Conservation (phyloP, 1,140 invertebrate species). For the Trachelipus rathkii region DNA sequence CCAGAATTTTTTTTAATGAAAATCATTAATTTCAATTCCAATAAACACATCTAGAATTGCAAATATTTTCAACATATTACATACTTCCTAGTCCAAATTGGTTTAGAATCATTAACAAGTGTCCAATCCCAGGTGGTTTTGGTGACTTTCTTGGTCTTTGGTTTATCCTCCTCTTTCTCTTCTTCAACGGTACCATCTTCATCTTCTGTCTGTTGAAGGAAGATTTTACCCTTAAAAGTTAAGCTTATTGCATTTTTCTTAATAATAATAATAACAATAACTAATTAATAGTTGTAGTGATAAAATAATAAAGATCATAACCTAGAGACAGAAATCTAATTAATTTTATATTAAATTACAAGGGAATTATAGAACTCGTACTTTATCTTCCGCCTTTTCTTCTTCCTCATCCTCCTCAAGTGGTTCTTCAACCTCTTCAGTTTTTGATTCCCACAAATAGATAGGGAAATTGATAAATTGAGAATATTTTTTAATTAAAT, state of each 20-base stretch:
- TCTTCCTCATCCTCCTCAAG: conserved; percentile 56
- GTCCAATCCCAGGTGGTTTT: conserved; percentile 99
- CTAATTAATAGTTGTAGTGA: too few species aligned
- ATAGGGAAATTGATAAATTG: conserved; percentile 99
- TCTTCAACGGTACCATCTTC: conserved; percentile 63
- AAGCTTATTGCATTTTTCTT: too few species aligned
- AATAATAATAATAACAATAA: too few species aligned
- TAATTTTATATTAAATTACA: too few species aligned
- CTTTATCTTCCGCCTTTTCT: conserved; percentile 48
- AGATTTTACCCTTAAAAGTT: conserved; percentile 43
- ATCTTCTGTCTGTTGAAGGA: conserved; percentile 52
- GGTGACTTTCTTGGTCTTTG: conserved; percentile 87
- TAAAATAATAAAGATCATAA: too few species aligned
- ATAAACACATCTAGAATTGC: too few species aligned
- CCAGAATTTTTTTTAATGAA: too few species aligned
- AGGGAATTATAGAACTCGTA: too few species aligned
- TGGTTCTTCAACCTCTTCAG: conserved; percentile 78
- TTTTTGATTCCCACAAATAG: conserved; percentile 90
- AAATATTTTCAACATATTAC: conserved; percentile 37
- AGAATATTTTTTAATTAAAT: conserved; percentile 93
- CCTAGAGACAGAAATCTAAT: too few species aligned
- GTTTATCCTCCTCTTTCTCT: conserved; percentile 65
- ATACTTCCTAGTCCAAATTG: conserved; percentile 92
- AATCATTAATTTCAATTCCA: too few species aligned
- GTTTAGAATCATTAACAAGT: conserved; percentile 90